Evolutionary conservation across 1,140 invertebrate species (phyloP).

Genomic region (Aphaenogaster floridana): DNA sequence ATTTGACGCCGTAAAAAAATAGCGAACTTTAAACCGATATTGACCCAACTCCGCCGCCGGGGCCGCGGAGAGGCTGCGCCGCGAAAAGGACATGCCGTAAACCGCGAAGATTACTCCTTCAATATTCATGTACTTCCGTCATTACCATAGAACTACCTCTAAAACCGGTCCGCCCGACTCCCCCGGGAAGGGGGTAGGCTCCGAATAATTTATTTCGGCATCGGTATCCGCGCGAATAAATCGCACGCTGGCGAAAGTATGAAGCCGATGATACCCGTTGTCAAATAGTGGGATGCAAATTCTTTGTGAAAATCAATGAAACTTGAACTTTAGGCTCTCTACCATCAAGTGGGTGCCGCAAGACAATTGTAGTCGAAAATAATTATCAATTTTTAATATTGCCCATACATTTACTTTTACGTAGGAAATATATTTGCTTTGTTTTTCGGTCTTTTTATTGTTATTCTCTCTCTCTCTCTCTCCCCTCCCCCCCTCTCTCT

Average conservation of each 20-base stretch:
- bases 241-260: background rate
- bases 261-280: background rate
- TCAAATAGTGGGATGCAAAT: background rate
- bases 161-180: conserved; percentile 45
- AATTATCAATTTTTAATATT: background rate
- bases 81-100: conserved; percentile 47
- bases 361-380: background rate
- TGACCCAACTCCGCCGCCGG: conserved; percentile 53
- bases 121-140: conserved; percentile 52
- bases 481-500: background rate
- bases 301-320: background rate
- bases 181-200: conserved; percentile 28
- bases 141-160: conserved; percentile 50
- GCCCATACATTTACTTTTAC: background rate
- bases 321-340: background rate
- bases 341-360: background rate
- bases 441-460: background rate
- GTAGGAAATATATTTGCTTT: background rate
- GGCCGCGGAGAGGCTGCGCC: background rate
- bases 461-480: background rate
- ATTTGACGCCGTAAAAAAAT: conserved; percentile 67
- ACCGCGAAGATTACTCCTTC: conserved; percentile 54
- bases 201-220: conserved; percentile 54
- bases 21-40: conserved; percentile 65
- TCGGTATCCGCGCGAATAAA: conserved; percentile 23